These are phyloP conservation scores for Gymnogyps californianus DNA, from an alignment of 2,113 vertebrate genomes.

Conservation along the genomic window DNA sequence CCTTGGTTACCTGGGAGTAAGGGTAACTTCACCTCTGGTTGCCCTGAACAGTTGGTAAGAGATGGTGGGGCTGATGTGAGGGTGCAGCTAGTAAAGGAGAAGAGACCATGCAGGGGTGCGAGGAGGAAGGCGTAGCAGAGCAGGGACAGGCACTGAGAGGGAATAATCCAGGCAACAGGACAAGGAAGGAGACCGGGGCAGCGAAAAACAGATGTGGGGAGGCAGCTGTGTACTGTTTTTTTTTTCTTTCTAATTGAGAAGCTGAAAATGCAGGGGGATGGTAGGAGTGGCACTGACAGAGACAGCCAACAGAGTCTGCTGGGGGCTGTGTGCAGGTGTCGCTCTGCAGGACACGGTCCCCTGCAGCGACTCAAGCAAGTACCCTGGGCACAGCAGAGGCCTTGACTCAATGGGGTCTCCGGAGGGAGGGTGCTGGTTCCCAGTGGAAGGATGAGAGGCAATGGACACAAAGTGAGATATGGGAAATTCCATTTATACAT, in stretches of 20 bases:
- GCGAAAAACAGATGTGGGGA: neutral
- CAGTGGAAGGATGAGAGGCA: neutral
- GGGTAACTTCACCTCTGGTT: neutral
- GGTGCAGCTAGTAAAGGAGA: neutral
- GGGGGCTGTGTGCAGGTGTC: neutral
- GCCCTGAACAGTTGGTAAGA: neutral
- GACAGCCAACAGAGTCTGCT: neutral
- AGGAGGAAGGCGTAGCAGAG: neutral
- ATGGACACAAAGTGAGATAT: neutral
- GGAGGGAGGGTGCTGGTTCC: neutral
- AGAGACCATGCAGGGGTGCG: neutral
- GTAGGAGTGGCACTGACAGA: neutral
- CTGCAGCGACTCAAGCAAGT: neutral
- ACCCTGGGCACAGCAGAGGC: neutral
- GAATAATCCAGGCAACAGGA: neutral
- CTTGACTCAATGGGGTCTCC: neutral
- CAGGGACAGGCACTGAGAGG: accelerated
- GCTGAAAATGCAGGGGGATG: neutral
- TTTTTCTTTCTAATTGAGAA: neutral
- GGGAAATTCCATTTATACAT: neutral
- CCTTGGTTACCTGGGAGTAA: neutral
- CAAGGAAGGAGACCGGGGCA: neutral
- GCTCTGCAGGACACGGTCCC: neutral
- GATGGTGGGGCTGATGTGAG: neutral
- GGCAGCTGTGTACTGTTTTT: neutral